Evolutionary conservation across 2,888 invertebrate species (phyloP), one percentile per base, ranked within the genome.

Genomic region (Diarsia mendica): DNA sequence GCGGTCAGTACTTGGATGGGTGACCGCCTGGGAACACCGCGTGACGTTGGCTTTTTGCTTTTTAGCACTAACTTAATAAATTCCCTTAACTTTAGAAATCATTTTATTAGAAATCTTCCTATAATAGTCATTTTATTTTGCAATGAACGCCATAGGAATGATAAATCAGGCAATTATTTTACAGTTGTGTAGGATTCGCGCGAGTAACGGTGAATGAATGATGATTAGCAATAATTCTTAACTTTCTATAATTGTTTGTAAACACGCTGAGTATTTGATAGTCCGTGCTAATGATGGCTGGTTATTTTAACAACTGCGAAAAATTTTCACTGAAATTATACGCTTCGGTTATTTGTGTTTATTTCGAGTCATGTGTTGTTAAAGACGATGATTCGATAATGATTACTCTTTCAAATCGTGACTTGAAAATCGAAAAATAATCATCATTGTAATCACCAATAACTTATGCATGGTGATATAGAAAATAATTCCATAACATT

Each of bases 1-100:
- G 93, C 88, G 92, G 92, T 92, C 89, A 93, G 94, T 94, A 94
- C 93, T 93, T 94, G 93, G 93, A 95, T 95, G 95, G 94, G 94
- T 94, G 94, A 95, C 95, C 93, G 93, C 93, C 91, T 92, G 93
- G 92, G 92, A 93, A 93, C 91, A 93, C 92, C 91, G 87, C 92
- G 91, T 85, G 87, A 80, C 72, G 83, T 83, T 85, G 79, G 71
- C 89, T 88, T 83, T 79, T 67, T 81, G 71, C 48, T 44, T 61
- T 61, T 39, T 39, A 2, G 11, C 61, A 39, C 6, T n/a, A 8
- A 44, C n/a, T 8, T 1, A n/a, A 20, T 20, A 4, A 33, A 20
- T 39, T 61, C 39, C 15, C 5, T 39, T 20, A 20, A 44, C 1
- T 63, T 63, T 13, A n/a, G 6, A 13, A 44, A n/a, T 13, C 3